Evolutionary conservation across 1,140 invertebrate genomes (phyloP), one percentile per base, ranked within the genome.

Genomic region (Drosophila teissieri): DNA sequence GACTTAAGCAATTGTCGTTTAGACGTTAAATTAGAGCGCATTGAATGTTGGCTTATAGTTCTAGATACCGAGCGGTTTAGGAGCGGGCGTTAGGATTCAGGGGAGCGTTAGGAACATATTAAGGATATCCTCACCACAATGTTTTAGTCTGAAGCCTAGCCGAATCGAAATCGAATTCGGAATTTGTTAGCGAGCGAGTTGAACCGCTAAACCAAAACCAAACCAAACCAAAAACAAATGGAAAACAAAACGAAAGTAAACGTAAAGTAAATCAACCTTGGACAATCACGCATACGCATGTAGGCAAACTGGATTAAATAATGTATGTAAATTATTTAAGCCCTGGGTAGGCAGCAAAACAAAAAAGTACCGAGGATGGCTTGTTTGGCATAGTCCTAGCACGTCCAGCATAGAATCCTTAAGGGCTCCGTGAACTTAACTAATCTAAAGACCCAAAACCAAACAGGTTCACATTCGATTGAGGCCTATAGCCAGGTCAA

Each of bases 1-100:
- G 90, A 91, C 90, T 91, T 91, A 91, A 91, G 90, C 90, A 91
- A 91, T 91, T 91, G 90, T 91, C 90, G 82, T 80, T 81, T 90
- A 81, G 90, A 91, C 90, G 90, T 91, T 91, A 91, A 91, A 91
- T 88, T 91, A 91, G 78, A 84, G 76, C 78, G 85, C 82, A 91
- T 91, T 91, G 77, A 91, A 91, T 91, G 90, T 91, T 91, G 85
- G 89, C 90, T 91, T 91, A 74, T 75, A 75, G 54, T 57, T 73
- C 44, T 80, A 79, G 75, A 67, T 73, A 74, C 58, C 52, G 63
- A 58, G 65, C 57, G 65, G 67, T 27, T 53, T 49, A 31, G 46
- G 55, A 73, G 22, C 54, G 54, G 63, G n/a, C 48, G 24, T 24
- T 24, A 4, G 22, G 22, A 24, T 24, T 24, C 22, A 4, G 22